Evolutionary conservation across 2,797 vertebrate species (phyloP).

Genomic region (Silurus lanzhouensis): DNA sequence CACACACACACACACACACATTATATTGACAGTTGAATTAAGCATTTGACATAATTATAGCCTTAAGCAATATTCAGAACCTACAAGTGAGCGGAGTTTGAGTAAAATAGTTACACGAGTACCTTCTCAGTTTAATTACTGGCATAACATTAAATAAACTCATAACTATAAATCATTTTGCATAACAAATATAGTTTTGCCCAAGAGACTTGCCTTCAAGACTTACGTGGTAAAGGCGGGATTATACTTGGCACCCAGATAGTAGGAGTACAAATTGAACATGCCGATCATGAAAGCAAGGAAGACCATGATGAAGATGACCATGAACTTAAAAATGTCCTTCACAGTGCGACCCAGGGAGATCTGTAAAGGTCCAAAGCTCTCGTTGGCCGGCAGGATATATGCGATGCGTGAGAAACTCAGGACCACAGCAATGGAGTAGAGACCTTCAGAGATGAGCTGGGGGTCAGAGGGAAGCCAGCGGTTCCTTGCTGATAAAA

Average conservation of each 20-base stretch:
- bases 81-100: neutral
- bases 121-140: neutral
- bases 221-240: constrained; percentile 85
- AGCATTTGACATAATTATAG: too few species aligned
- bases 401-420: constrained; percentile 87
- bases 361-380: constrained; percentile 85
- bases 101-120: neutral
- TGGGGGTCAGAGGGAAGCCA: constrained; percentile 87
- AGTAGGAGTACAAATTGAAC: constrained; percentile 87
- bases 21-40: too few species aligned
- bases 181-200: neutral
- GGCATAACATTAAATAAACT: neutral
- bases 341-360: constrained; percentile 85
- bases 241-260: constrained; percentile 86
- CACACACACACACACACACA: too few species aligned
- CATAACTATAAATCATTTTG: neutral
- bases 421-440: constrained; percentile 83
- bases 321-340: constrained; percentile 89
- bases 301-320: constrained; percentile 89
- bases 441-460: constrained; percentile 86
- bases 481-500: constrained; percentile 81
- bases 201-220: neutral
- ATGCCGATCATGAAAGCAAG: constrained; percentile 88
- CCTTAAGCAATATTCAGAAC: neutral
- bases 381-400: constrained; percentile 86